Evolutionary conservation across 2,797 vertebrate species (phyloP).

Genomic region (Urophycis tenuis): DNA sequence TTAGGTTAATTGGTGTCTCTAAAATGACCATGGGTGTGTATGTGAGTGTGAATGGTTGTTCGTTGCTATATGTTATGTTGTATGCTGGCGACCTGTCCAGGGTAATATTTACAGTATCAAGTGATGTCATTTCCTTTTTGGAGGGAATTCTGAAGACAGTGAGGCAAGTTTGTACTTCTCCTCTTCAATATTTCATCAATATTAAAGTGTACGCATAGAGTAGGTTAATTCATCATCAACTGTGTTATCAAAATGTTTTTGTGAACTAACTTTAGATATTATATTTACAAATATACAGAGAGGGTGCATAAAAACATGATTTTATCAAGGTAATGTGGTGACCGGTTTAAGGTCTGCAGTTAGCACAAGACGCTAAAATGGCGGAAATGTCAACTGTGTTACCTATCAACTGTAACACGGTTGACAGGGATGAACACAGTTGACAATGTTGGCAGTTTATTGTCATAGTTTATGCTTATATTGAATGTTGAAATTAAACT

Average conservation of each 20-base stretch:
- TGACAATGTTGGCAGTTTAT: background rate
- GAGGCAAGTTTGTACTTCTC: slow-evolving; percentile 16
- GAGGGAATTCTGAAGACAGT: too few species aligned
- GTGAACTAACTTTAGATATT: background rate
- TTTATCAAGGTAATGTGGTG: slow-evolving; percentile 1
- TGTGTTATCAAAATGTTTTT: background rate
- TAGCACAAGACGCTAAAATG: background rate
- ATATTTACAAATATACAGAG: background rate
- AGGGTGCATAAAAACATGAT: background rate
- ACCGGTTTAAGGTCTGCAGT: background rate
- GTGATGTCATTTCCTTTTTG: too few species aligned
- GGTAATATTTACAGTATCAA: too few species aligned
- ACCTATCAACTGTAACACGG: slow-evolving; percentile 5
- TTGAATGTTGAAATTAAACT: too few species aligned
- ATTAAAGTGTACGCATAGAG: slow-evolving; percentile 8
- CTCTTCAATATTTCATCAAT: slow-evolving; percentile 4
- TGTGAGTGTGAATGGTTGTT: too few species aligned
- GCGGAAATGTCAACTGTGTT: background rate
- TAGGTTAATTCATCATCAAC: background rate
- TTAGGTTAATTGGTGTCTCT: too few species aligned
- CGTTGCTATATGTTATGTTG: too few species aligned
- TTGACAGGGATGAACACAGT: slow-evolving; percentile 1
- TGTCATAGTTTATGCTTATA: slow-evolving; percentile 1
- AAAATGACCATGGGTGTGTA: too few species aligned
- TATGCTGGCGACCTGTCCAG: too few species aligned